Evolutionary conservation across 2,113 vertebrate species (phyloP), one percentile per base, ranked within the genome.

Genomic region (Hippocampus zosterae): DNA sequence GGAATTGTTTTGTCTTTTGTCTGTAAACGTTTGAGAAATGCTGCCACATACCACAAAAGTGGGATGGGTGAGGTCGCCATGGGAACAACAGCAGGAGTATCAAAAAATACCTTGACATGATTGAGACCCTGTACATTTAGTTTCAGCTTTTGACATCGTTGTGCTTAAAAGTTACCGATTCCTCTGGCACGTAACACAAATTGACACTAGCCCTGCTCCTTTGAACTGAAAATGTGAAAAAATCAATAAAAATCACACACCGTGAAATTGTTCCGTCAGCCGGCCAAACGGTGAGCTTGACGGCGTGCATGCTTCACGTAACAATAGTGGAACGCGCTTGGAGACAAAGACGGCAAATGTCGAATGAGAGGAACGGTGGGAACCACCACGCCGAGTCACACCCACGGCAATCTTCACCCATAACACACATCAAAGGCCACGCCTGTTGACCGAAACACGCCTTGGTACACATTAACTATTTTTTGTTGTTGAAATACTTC

Each of bases 401-500:
- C 21, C 16, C 40, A 70, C 46, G 15, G 5, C 5, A 29, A 33
- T 46, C 37, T 65, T 46, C 62, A 65, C 23, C 16, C 23, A 18
- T 18, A 40, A 42, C 40, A 55, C 27, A 16, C 40, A 53, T 55
- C n/a, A 60, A 50, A 60, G 37, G 41, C 16, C 44, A 15, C n/a
- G 56, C 40, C 21, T 25, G 48, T 61, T 76, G 15, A 21, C 50
- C 5, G 33, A 16, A 6, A 29, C 15, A 15, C 41, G 11, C 40
- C n/a, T 15, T 0, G 21, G 46, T 48, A 68, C 62, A 44, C 23
- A 57, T 76, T 68, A 72, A 61, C 27, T 72, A 72, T 60, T 25
- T 11, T 29, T 11, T 59, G n/a, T 23, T 41, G 3, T 6, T 48
- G 2, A 25, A 19, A 46, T 46, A 53, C 15, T 48, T 67, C 9